Percentiles rank a stretch among this genome's conserved stretches.
These are phyloP conservation scores for Epinephelus malabaricus DNA, from an alignment of 2,797 vertebrate genomes.

Conservation along the genomic window DNA sequence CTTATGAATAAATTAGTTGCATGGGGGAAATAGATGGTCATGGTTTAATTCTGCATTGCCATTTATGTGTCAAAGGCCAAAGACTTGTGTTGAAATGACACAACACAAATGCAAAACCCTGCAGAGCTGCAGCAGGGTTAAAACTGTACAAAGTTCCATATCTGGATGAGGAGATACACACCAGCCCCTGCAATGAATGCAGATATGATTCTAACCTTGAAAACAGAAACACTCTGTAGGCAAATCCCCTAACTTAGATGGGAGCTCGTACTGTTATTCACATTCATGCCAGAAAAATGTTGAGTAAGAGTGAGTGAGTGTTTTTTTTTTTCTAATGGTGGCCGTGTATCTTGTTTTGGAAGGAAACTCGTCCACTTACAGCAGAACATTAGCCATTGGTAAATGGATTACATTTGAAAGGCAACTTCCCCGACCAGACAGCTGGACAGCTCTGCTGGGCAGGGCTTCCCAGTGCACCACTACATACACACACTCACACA, in stretches of 20 bases:
- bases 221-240: neutral
- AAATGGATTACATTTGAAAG: slow-evolving; percentile 60
- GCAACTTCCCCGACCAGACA: slow-evolving; percentile 36
- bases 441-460: slow-evolving; percentile 35
- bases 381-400: slow-evolving; percentile 40
- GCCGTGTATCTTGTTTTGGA: slow-evolving; percentile 17
- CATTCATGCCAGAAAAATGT: neutral
- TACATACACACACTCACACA: slow-evolving; percentile 7
- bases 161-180: neutral
- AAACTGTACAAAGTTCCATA: neutral
- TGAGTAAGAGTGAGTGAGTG: neutral
- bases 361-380: slow-evolving; percentile 38
- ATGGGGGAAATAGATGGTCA: neutral
- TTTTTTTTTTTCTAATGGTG: neutral
- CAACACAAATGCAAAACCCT: neutral
- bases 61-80: neutral
- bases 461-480: slow-evolving; percentile 49
- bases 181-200: neutral
- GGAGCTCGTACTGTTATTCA: neutral
- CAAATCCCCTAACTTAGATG: neutral
- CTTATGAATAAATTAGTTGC: neutral
- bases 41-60: neutral
- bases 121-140: slow-evolving; percentile 2
- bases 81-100: neutral
- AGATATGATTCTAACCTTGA: neutral